Base-by-base conservation (phyloP, 2,888 invertebrate species). In the Conus canariensis region DNA sequence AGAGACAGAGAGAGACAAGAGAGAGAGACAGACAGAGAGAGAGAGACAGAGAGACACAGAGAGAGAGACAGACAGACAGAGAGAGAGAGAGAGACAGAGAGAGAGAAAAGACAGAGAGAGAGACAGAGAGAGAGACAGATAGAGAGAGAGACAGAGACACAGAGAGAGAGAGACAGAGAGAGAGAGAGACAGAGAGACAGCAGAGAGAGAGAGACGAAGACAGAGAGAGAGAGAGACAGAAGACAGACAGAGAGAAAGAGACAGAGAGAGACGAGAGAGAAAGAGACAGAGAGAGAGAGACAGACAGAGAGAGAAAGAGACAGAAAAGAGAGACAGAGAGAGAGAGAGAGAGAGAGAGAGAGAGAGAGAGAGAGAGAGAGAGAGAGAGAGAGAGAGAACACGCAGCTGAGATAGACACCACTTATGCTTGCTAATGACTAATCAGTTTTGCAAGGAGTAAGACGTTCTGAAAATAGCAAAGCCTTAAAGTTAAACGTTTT, bases 221-320 rank as follows among this genome's bases (percentile, higher is more conserved):
- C 12, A 64, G 60, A 1, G 60, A 64, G 60, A 64, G 60, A 64
- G 60, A 64, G 60, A 64, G 60, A 64, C 1, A 64, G 60, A 64
- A 64, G 60, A 64, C 1, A 64, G 60, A 89, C 22, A 45, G 60
- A 64, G 60, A 64, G 60, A 64, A 3, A 64, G 60, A 64, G 60
- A 64, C 1, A 64, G 60, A 64, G 60, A 64, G 60, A 64, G 60
- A 64, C 1, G 45, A 58, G 77, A 56, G n/a, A 88, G 45, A 74
- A 80, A 89, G 85, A 59, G 85, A 70, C 85, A 85, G 89, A 89
- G 89, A 85, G 85, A 89, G 70, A 89, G 85, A 85, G 85, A 85
- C 58, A 70, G 85, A 85, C 16, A 56, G 70, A 89, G 89, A 85
- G 30, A 25, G 16, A 30, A 19, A 70, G 22, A 60, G 16, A 22